phyloP scores from a whole-genome alignment of 2,888 invertebrate genomes.

The Chymomyza caudatula region DNA sequence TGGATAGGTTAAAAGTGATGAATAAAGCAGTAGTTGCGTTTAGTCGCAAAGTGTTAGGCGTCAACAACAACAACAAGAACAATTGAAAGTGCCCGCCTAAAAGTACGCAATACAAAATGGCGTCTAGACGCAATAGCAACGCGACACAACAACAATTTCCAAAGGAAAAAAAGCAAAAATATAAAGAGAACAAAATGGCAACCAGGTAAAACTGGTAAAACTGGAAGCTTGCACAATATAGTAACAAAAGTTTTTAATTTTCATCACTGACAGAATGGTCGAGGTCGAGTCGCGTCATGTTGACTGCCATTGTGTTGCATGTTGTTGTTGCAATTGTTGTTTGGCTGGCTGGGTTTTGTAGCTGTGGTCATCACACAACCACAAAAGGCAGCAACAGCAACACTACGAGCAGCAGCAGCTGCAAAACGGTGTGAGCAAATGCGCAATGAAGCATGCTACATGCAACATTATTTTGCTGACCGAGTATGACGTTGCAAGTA shows the following conservation, averaged over 20 bases:
- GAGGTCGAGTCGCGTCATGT: conserved; percentile 1
- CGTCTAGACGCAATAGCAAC: background rate
- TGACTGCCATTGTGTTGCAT: conserved; percentile 9
- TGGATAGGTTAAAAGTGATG: too few relatives aligned
- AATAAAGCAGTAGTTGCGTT: background rate
- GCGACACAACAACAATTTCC: background rate
- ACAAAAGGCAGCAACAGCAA: conserved; percentile 8
- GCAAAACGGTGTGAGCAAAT: background rate
- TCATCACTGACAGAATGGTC: background rate
- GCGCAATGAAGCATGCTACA: conserved; percentile 55
- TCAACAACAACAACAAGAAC: background rate
- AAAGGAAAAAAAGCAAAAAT: background rate
- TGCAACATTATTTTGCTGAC: conserved; percentile 51
- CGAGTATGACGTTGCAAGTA: background rate
- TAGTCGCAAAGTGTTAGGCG: background rate
- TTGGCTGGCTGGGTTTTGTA: conserved; percentile 3
- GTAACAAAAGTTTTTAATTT: conserved; percentile 3
- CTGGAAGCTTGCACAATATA: background rate
- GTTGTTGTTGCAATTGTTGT: background rate
- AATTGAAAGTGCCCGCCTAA: background rate
- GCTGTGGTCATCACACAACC: conserved; percentile 17
- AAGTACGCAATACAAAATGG: background rate
- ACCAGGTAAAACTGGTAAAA: background rate
- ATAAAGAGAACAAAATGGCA: background rate
- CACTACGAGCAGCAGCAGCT: background rate